phyloP scores from a whole-genome alignment of 2,888 invertebrate genomes.

The Omphaloscelis lunosa region DNA sequence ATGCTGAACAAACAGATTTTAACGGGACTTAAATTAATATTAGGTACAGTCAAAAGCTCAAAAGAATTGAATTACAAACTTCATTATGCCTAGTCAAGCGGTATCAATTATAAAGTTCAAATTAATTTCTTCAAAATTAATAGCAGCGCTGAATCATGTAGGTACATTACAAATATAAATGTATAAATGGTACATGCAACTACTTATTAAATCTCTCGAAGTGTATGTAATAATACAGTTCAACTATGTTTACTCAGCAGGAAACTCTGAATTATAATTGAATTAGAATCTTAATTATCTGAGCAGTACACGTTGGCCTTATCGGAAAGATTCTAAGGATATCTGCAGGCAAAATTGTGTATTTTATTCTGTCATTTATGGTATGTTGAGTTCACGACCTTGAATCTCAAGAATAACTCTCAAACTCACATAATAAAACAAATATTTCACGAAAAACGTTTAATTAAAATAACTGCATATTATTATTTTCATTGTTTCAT shows the following conservation, averaged over 20 bases:
- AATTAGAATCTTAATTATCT: slow-evolving; percentile 71
- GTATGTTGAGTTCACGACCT: slow-evolving; percentile 26
- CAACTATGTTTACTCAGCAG: slow-evolving; percentile 57
- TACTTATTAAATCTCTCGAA: slow-evolving; percentile 17
- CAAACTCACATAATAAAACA: slow-evolving; percentile 17
- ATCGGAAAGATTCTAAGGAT: slow-evolving; percentile 65
- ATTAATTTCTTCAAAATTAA: slow-evolving; percentile 34
- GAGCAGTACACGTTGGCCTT: slow-evolving; percentile 65
- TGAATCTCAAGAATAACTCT: slow-evolving; percentile 26
- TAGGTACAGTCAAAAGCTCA: slow-evolving; percentile 8
- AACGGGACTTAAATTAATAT: slow-evolving; percentile 34
- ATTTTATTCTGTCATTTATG: neutral
- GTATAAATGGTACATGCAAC: neutral
- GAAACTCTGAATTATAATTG: slow-evolving; percentile 66
- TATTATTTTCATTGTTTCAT: slow-evolving; percentile 40
- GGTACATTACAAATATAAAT: slow-evolving; percentile 7
- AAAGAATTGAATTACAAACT: slow-evolving; percentile 14
- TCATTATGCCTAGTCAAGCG: slow-evolving; percentile 12
- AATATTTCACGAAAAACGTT: slow-evolving; percentile 24
- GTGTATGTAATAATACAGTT: slow-evolving; percentile 29
- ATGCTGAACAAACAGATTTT: slow-evolving; percentile 12
- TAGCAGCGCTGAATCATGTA: neutral
- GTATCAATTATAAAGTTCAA: slow-evolving; percentile 16
- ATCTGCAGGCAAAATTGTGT: slow-evolving; percentile 30
- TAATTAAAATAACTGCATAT: slow-evolving; percentile 51